These are phyloP conservation scores for Lepus timidus DNA, from an alignment of 2,113 vertebrate genomes.

Conservation along the genomic window DNA sequence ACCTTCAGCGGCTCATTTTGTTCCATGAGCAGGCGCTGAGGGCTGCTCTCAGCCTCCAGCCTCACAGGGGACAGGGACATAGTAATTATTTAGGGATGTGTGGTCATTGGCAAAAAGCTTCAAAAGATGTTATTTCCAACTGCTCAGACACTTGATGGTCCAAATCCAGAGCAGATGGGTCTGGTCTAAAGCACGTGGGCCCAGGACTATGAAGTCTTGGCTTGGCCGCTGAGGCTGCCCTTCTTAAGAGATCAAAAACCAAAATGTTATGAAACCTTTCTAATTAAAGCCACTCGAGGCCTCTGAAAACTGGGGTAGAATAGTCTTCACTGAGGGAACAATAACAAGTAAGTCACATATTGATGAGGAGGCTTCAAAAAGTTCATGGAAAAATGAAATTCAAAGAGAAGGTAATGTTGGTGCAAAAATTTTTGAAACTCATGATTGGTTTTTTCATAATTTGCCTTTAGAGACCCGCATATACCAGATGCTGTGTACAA, in stretches of 20 bases:
- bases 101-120: constrained; percentile 18
- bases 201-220: neutral
- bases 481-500: too few relatives aligned
- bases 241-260: neutral
- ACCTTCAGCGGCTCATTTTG: neutral
- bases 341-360: neutral
- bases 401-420: too few relatives aligned
- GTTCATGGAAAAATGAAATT: too few relatives aligned
- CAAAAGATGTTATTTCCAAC: constrained; percentile 34
- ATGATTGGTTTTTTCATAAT: too few relatives aligned
- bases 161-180: constrained; percentile 21
- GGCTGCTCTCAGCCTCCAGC: neutral
- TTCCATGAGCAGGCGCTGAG: neutral
- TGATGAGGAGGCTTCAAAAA: neutral
- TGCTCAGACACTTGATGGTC: neutral
- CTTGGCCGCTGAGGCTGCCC: neutral
- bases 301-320: neutral
- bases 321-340: neutral
- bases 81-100: constrained; percentile 1
- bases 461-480: too few relatives aligned
- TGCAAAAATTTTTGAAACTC: too few relatives aligned
- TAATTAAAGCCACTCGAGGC: neutral
- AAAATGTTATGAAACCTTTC: neutral
- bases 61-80: neutral
- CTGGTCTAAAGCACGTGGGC: neutral